These are phyloP conservation scores for Metridium senile DNA, from an alignment of 92 coral and sea anemone genomes.

Conservation along the genomic window DNA sequence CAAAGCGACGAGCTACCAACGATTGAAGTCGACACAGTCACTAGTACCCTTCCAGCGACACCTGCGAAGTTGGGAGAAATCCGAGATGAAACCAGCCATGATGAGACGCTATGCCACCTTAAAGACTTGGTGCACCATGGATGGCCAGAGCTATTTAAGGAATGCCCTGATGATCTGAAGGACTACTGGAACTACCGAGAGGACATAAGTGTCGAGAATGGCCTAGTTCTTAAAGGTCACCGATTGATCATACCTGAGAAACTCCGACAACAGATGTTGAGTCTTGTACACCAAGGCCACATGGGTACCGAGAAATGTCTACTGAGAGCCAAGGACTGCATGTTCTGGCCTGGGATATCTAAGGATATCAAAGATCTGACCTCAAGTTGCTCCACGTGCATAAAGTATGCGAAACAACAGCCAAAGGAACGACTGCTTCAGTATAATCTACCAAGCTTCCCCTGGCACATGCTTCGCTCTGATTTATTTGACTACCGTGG, in stretches of 20 bases:
- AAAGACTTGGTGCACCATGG: conserved; percentile 58
- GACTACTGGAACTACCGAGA: conserved; percentile 60
- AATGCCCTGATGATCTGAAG: conserved; percentile 47
- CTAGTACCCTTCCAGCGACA: conserved; percentile 46
- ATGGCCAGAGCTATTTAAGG: conserved; percentile 40
- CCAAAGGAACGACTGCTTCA: conserved; percentile 36
- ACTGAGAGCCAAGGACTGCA: conserved; percentile 57
- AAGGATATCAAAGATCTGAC: conserved; percentile 40
- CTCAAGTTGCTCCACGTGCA: conserved; percentile 43
- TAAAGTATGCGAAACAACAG: conserved; percentile 41
- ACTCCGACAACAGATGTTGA: conserved; percentile 56
- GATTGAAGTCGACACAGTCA: conserved; percentile 44
- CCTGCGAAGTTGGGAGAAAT: conserved; percentile 49
- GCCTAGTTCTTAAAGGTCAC: conserved; percentile 50
- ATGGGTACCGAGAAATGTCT: conserved; percentile 60
- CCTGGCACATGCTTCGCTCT: conserved; percentile 42
- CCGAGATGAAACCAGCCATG: conserved; percentile 31
- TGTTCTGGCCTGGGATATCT: conserved; percentile 53
- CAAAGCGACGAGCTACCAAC: conserved; percentile 11
- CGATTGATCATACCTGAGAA: conserved; percentile 44
- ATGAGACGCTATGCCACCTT: conserved; percentile 28
- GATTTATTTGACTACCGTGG: conserved; percentile 54
- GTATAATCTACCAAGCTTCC: conserved; percentile 45
- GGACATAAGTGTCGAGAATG: conserved; percentile 62
- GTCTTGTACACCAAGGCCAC: conserved; percentile 66